Conservation (phyloP, 2,888 invertebrate genomes). For the Dysmachus trigonus region DNA sequence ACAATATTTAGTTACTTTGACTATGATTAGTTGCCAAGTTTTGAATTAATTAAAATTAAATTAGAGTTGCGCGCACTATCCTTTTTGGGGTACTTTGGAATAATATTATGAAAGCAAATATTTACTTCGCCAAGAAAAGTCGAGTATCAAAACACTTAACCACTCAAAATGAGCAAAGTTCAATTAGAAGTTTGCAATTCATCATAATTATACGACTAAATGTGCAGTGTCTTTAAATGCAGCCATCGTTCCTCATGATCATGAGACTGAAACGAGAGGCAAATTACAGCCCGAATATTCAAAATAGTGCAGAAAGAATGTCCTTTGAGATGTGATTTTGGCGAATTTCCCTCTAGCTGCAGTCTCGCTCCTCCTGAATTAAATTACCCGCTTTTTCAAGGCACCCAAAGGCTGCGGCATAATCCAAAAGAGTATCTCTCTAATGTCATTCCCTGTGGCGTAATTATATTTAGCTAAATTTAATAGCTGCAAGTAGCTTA, state of each 20-base stretch:
- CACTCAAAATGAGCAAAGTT: not conserved
- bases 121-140: not conserved
- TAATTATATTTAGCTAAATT: constrained; percentile 1
- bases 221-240: not conserved
- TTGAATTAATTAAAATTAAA: too few species aligned
- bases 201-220: not conserved
- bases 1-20: too few species aligned
- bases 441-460: not conserved
- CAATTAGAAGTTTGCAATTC: not conserved
- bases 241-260: not conserved
- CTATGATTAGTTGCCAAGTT: too few species aligned
- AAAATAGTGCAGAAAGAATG: not conserved
- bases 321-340: not conserved
- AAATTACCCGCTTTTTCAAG: not conserved
- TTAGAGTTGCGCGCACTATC: not conserved
- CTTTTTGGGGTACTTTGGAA: not conserved
- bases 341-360: not conserved
- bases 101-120: not conserved
- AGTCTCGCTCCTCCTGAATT: not conserved
- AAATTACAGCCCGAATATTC: not conserved
- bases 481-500: constrained; percentile 23
- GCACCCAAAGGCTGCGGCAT: not conserved
- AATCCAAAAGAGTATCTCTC: not conserved
- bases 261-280: not conserved
- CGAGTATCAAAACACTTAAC: not conserved